Evolutionary conservation across 2,888 invertebrate genomes (phyloP).

Genomic region (Spialia ferax): DNA sequence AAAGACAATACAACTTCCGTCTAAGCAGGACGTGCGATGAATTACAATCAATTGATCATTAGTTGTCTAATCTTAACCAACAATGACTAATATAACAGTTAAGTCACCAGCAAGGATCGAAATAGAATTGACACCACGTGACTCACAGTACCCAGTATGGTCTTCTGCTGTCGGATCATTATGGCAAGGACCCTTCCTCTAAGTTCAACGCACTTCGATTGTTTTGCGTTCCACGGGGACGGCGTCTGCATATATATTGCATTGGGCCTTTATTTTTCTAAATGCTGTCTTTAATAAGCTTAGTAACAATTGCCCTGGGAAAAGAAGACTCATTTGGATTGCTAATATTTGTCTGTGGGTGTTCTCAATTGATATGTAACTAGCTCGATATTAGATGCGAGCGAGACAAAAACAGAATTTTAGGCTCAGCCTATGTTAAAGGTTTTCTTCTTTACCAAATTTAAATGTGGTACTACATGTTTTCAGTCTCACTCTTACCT

Average conservation of each 20-base stretch:
- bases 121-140: conserved; percentile 59
- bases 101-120: conserved; percentile 45
- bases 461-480: too few species aligned
- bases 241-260: conserved; percentile 76
- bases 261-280: conserved; percentile 43
- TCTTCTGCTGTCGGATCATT: conserved; percentile 57
- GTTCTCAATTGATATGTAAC: background rate
- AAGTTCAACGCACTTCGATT: conserved; percentile 78
- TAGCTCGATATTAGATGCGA: background rate
- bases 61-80: conserved; percentile 19
- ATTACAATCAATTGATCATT: conserved; percentile 10
- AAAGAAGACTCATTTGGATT: conserved; percentile 21
- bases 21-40: conserved; percentile 21
- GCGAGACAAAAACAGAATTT: background rate
- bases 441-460: background rate
- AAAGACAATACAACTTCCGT: conserved; percentile 20
- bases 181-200: conserved; percentile 65
- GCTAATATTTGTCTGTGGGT: conserved; percentile 18
- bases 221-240: conserved; percentile 72
- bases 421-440: background rate
- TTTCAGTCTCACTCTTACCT: too few species aligned
- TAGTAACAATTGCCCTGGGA: conserved; percentile 35
- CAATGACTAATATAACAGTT: conserved; percentile 26
- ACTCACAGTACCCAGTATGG: conserved; percentile 65
- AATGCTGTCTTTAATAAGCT: conserved; percentile 30